Conservation (phyloP, 2,888 invertebrate genomes). For the Acanthosoma haemorrhoidale region DNA sequence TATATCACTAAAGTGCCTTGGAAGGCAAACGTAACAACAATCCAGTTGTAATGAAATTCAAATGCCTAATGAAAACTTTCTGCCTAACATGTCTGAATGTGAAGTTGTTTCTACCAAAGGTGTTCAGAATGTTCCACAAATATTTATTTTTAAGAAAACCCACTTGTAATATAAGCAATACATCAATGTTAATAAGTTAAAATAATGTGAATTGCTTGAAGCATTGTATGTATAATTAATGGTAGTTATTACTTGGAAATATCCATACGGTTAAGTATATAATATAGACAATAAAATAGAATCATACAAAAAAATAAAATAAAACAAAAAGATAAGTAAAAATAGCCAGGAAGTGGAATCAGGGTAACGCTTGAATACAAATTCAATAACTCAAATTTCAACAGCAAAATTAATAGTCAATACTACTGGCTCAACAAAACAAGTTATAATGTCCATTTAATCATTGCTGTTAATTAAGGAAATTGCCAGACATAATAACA, state of each 20-base stretch:
- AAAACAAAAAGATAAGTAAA: no score
- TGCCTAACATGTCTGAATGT: constrained; percentile 3
- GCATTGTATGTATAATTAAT: background rate
- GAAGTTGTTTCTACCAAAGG: constrained; percentile 13
- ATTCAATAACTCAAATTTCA: background rate
- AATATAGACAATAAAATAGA: background rate
- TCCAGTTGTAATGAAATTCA: background rate
- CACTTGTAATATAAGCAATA: constrained; percentile 2
- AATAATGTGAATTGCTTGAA: background rate
- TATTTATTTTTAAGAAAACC: background rate
- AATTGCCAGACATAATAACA: background rate
- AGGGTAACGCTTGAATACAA: background rate
- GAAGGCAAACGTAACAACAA: background rate
- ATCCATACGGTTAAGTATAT: background rate
- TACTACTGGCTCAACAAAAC: background rate
- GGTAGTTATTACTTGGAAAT: background rate
- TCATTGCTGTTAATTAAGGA: background rate
- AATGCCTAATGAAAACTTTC: background rate
- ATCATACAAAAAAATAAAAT: no score
- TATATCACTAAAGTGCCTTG: constrained; percentile 22
- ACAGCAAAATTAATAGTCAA: background rate
- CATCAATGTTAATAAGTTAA: background rate
- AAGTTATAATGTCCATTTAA: no score
- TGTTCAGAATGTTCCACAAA: constrained; percentile 16
- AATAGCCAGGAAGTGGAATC: background rate